phyloP scores from a whole-genome alignment of 2,888 invertebrate genomes.

The Tetragonisca angustula region DNA sequence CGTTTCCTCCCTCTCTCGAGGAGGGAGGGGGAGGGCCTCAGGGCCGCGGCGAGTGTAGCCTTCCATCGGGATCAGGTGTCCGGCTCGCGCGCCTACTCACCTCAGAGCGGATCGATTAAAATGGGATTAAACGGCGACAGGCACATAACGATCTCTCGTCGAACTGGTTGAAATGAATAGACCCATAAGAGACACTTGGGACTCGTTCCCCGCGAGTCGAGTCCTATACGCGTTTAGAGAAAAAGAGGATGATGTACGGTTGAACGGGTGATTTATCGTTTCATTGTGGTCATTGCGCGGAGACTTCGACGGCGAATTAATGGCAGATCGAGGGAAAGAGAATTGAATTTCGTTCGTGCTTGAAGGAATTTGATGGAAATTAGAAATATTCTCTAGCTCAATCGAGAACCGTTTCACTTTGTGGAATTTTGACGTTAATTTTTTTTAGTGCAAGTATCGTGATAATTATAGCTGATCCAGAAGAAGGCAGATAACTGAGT shows the following conservation, averaged over 20 bases:
- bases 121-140: conserved; percentile 56
- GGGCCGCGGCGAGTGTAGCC: conserved; percentile 60
- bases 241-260: not conserved
- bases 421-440: too few species aligned
- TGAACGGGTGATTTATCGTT: not conserved
- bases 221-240: not conserved
- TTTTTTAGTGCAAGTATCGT: too few species aligned
- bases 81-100: conserved; percentile 50
- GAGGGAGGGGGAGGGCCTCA: conserved; percentile 30
- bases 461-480: too few species aligned
- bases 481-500: too few species aligned
- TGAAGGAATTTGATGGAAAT: too few species aligned
- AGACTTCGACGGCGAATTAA: not conserved
- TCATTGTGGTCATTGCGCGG: not conserved
- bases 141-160: conserved; percentile 7
- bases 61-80: conserved; percentile 69
- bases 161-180: not conserved
- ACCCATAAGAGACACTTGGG: not conserved
- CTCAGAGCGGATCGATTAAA: conserved; percentile 55
- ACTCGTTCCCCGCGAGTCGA: conserved; percentile 9
- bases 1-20: not conserved
- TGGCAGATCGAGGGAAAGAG: not conserved
- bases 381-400: too few species aligned
- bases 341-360: not conserved
- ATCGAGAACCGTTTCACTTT: too few species aligned